Percentiles rank a stretch among this genome's conserved stretches.
Conservation (phyloP, 1,140 invertebrate genomes). For the Asobara japonica region DNA sequence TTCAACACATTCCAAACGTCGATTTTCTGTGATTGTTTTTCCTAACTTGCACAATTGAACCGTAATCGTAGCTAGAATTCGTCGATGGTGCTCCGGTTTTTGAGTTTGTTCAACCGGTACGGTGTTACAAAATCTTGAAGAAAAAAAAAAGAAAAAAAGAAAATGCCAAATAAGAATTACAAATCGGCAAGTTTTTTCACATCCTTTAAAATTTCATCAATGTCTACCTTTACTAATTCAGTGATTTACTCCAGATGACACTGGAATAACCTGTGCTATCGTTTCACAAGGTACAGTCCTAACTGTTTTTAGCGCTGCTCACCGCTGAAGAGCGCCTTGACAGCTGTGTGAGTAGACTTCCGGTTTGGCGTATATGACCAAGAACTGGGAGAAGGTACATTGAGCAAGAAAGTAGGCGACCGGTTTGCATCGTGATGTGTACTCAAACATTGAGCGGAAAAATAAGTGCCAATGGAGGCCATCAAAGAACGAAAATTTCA, state of each 20-base stretch:
- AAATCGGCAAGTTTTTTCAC: too few species aligned
- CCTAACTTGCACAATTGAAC: too few species aligned
- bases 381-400: slow-evolving; percentile 5
- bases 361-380: slow-evolving; percentile 17
- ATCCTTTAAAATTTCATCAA: too few species aligned
- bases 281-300: neutral
- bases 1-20: too few species aligned
- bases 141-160: too few species aligned
- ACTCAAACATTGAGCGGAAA: slow-evolving; percentile 10
- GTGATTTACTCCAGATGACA: neutral
- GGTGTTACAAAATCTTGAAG: too few species aligned
- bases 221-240: too few species aligned
- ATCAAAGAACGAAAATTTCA: neutral
- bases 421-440: slow-evolving; percentile 6
- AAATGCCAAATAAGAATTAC: too few species aligned
- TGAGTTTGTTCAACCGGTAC: too few species aligned
- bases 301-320: slow-evolving; percentile 1
- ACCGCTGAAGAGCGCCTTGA: neutral
- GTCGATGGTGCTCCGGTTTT: too few species aligned
- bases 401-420: slow-evolving; percentile 27
- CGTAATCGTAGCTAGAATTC: too few species aligned
- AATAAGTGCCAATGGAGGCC: neutral
- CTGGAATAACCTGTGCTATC: neutral
- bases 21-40: too few species aligned
- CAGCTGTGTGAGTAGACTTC: slow-evolving; percentile 25